These are phyloP conservation scores for Pristionchus fissidentatus DNA, from an alignment of 2,888 invertebrate genomes.

Conservation along the genomic window DNA sequence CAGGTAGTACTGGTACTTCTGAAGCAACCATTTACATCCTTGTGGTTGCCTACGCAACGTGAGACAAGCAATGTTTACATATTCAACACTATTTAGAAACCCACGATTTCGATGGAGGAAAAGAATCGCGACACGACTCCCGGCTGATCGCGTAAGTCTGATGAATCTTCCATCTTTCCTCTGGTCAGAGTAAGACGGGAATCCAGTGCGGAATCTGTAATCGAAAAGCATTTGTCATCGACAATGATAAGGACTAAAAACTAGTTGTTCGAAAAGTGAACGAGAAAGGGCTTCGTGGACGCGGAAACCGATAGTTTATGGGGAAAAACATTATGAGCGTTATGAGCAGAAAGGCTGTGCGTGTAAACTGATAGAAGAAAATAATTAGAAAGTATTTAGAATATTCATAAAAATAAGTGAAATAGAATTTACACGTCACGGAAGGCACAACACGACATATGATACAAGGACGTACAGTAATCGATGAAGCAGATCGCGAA, in stretches of 20 bases:
- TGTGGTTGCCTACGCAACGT: no score
- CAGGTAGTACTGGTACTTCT: constrained; percentile 75
- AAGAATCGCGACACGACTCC: constrained; percentile 68
- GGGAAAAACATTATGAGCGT: no score
- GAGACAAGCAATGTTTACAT: background rate
- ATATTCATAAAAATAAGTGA: background rate
- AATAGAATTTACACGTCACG: constrained; percentile 10
- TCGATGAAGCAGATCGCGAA: no score
- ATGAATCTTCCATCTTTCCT: constrained; percentile 67
- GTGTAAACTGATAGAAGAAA: no score
- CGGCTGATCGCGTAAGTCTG: constrained; percentile 71
- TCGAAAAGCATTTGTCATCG: background rate
- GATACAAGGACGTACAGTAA: no score
- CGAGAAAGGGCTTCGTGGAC: background rate
- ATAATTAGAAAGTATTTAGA: background rate
- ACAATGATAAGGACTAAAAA: background rate
- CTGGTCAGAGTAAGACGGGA: constrained; percentile 47
- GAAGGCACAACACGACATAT: background rate
- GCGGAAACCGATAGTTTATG: no score
- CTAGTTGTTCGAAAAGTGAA: background rate
- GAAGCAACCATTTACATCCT: constrained; percentile 49
- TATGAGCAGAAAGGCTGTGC: no score
- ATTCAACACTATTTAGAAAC: constrained; percentile 39
- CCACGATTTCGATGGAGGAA: constrained; percentile 68
- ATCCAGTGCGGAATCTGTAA: constrained; percentile 46